Evolutionary conservation across 2,797 vertebrate species (phyloP).

Genomic region (Crypturellus tataupa): DNA sequence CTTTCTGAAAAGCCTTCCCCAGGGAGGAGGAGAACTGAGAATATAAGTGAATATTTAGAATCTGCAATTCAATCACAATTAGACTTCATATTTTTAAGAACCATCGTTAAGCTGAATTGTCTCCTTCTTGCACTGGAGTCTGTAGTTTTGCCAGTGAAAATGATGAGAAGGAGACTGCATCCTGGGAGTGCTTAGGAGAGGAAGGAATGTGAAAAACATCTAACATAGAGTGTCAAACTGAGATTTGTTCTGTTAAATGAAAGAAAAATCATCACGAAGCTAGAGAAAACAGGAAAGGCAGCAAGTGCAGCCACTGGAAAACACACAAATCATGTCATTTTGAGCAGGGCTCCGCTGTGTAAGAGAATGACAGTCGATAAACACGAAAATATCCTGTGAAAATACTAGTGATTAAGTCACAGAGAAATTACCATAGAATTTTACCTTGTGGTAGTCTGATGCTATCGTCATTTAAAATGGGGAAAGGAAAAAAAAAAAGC

Average conservation of each 20-base stretch:
- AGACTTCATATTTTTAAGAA: neutral
- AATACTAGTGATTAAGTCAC: neutral
- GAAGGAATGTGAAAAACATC: neutral
- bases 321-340: neutral
- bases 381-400: conserved; percentile 27
- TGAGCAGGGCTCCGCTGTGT: neutral
- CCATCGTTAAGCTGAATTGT: neutral
- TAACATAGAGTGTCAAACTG: neutral
- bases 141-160: neutral
- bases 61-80: neutral
- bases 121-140: neutral
- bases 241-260: neutral
- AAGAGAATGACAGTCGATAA: neutral
- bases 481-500: neutral
- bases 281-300: neutral
- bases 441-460: neutral
- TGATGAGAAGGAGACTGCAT: neutral
- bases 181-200: neutral
- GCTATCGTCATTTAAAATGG: neutral
- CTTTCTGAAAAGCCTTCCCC: neutral
- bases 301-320: neutral
- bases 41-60: neutral
- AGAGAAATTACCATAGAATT: neutral
- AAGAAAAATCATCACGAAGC: neutral
- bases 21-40: neutral